phyloP scores from a whole-genome alignment of 2,888 invertebrate genomes.

The Zygogramma bicolorata region DNA sequence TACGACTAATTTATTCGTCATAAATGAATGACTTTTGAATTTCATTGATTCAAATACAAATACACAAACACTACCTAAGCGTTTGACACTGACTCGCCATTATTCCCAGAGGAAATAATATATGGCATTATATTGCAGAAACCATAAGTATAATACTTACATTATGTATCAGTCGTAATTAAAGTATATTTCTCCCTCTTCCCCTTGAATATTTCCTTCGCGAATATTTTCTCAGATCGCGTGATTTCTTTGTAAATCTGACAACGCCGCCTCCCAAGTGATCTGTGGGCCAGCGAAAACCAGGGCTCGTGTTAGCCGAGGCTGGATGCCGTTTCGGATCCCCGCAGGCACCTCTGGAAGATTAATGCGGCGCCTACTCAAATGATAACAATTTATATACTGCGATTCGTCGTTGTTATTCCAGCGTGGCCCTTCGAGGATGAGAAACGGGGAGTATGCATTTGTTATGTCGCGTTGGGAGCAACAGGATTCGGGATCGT shows the following conservation, averaged over 20 bases:
- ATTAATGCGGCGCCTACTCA: slow-evolving; percentile 43
- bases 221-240: not conserved
- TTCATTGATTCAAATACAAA: too few relatives aligned
- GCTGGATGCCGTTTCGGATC: slow-evolving; percentile 2
- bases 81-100: too few relatives aligned
- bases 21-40: too few relatives aligned
- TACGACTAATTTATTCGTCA: too few relatives aligned
- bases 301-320: not conserved
- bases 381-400: slow-evolving; percentile 42
- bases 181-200: too few relatives aligned
- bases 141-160: too few relatives aligned
- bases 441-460: not conserved
- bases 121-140: too few relatives aligned
- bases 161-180: too few relatives aligned
- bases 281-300: not conserved
- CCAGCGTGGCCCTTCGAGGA: slow-evolving; percentile 17
- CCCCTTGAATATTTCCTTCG: too few relatives aligned
- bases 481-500: slow-evolving; percentile 1
- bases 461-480: not conserved
- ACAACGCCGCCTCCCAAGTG: not conserved
- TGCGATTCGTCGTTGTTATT: slow-evolving; percentile 26
- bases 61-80: too few relatives aligned
- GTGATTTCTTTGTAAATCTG: not conserved
- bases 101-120: too few relatives aligned
- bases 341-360: slow-evolving; percentile 31